A percentile compares a stretch with the other conserved stretches of the same genome.
phyloP scores from a whole-genome alignment of 2,888 invertebrate genomes.

The Pegoplata infirma region DNA sequence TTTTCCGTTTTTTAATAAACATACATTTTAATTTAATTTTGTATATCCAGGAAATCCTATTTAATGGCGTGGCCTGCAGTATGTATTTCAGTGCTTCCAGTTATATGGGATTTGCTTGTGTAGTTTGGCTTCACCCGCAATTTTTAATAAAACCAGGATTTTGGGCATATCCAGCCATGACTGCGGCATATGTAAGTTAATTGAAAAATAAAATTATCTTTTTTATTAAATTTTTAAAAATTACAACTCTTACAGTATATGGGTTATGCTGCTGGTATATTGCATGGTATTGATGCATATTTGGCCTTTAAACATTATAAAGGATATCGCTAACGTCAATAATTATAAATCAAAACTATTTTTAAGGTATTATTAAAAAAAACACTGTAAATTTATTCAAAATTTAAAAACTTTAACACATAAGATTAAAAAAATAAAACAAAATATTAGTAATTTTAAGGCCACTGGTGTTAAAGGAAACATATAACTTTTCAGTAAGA shows the following conservation, averaged over 20 bases:
- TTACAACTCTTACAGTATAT: conserved; percentile 82
- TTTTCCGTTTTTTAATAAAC: no score
- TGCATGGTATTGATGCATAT: conserved; percentile 89
- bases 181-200: conserved; percentile 89
- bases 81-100: conserved; percentile 89
- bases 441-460: conserved; percentile 4
- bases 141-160: conserved; percentile 86
- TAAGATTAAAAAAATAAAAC: neutral
- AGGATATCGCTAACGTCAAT: conserved; percentile 79
- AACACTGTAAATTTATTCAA: neutral
- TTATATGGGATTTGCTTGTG: conserved; percentile 88
- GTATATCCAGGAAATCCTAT: conserved; percentile 85
- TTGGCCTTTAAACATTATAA: conserved; percentile 85
- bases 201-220: neutral
- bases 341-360: neutral
- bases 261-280: conserved; percentile 85
- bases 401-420: conserved; percentile 17
- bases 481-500: neutral
- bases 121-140: conserved; percentile 86
- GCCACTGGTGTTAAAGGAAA: neutral
- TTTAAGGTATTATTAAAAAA: conserved; percentile 15
- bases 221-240: neutral
- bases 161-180: conserved; percentile 93
- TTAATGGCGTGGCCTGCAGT: conserved; percentile 87
- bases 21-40: neutral